Percentiles rank a stretch among this genome's conserved stretches.
Evolutionary conservation across 1,140 invertebrate species (phyloP).

Genomic region (Heliconius hewitsoni): DNA sequence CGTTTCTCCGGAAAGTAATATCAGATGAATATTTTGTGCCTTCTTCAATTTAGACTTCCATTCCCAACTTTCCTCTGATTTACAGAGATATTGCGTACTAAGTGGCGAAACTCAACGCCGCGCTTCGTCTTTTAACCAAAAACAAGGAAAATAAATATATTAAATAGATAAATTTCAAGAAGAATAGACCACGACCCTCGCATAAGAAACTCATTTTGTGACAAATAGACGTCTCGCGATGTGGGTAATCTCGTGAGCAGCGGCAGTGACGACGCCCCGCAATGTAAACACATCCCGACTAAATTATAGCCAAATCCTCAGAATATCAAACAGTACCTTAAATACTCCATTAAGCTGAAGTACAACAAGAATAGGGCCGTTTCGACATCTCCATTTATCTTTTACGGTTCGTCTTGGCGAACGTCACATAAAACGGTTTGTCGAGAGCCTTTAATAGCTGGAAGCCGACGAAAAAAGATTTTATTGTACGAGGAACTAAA

Average conservation of each 20-base stretch:
- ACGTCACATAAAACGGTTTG: constrained; percentile 27
- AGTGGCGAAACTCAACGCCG: too few species aligned
- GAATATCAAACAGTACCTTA: background rate
- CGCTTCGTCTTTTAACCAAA: too few species aligned
- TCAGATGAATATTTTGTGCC: constrained; percentile 14
- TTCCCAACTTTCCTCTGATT: too few species aligned
- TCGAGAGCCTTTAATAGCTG: constrained; percentile 21
- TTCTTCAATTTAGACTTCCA: constrained; percentile 15
- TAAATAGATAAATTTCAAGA: background rate
- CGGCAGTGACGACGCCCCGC: background rate
- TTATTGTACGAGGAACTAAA: constrained; percentile 31
- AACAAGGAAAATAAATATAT: too few species aligned
- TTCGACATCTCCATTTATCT: constrained; percentile 21
- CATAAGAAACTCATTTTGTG: constrained; percentile 40
- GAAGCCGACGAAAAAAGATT: constrained; percentile 29
- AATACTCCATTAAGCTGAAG: constrained; percentile 1
- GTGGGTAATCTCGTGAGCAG: constrained; percentile 27
- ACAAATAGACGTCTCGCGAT: constrained; percentile 36
- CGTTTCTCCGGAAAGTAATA: constrained; percentile 15
- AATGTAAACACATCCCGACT: constrained; percentile 22
- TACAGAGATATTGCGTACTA: too few species aligned
- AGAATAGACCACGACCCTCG: constrained; percentile 25
- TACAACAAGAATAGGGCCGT: constrained; percentile 23
- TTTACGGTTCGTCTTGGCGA: constrained; percentile 20
- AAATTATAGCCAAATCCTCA: background rate